Evolutionary conservation across 92 coral and sea anemone genomes (phyloP), one percentile per base, ranked within the genome.

Genomic region (Phenganax stokvisi): DNA sequence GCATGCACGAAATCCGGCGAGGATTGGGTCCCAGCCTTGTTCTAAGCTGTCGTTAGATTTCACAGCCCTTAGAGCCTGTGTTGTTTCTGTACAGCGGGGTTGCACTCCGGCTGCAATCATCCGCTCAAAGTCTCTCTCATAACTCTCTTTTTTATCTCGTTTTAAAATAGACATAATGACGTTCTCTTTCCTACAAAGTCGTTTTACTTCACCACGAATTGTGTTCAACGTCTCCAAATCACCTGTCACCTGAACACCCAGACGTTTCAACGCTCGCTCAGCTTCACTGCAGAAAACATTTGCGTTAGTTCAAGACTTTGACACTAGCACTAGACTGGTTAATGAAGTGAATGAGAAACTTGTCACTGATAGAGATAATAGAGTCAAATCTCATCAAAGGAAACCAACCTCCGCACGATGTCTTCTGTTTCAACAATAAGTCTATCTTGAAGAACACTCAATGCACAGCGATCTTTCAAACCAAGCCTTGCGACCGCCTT

Each of bases 11-110:
- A 86, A 93, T 13, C 97, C 98, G 11, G 92, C 98, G 62, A 93
- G 85, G 74, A 93, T 93, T 67, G 98, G 98, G 59, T 93, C 97
- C 93, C 97, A 93, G 66, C 98, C 98, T 88, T 92, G 96, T 81
- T 88, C 84, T 80, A 92, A 92, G 27, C 84, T 85, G 67, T 88
- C 88, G 12, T 92, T 89, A 54, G 92, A 89, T 53, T 89, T 87
- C 12, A 85, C 83, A 13, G 86, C 74, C 60, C 90, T 72, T 47
- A 12, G 56, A 17, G 82, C 51, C 72, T 17, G 82, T 59, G 72
- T 7, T 31, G 82, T 56, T 61, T 78, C 55, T n/a, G 66, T 78
- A 64, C 72, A 59, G 82, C 82, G 72, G 82, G 10, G 64, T 30
- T 37, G 69, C 25, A 88, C 92, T 3, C 80, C 80, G 62, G 90